These are phyloP conservation scores for Lophochroa leadbeateri DNA, from an alignment of 2,113 vertebrate genomes.

Conservation along the genomic window DNA sequence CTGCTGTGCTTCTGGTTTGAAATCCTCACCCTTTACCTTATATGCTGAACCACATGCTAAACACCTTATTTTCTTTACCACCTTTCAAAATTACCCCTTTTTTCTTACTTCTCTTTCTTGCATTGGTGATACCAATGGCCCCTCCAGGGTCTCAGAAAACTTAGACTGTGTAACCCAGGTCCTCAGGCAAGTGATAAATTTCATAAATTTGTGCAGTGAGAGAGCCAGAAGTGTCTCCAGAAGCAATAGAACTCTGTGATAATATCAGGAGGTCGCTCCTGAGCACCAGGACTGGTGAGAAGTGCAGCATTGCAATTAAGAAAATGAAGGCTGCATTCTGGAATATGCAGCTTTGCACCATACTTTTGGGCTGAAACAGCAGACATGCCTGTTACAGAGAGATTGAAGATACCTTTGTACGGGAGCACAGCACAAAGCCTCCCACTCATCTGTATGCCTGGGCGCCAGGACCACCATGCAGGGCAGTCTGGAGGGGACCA, in stretches of 20 bases:
- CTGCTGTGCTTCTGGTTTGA: neutral
- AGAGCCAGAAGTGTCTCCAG: neutral
- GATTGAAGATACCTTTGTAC: neutral
- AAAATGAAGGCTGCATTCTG: neutral
- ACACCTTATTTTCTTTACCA: neutral
- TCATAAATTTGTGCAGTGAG: neutral
- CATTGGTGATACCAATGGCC: neutral
- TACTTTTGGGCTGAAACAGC: neutral
- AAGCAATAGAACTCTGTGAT: neutral
- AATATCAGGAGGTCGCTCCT: neutral
- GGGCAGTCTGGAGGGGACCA: neutral
- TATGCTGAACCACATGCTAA: neutral
- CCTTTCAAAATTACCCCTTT: neutral
- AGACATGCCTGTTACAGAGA: fast-evolving
- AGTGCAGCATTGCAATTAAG: neutral
- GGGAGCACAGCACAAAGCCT: neutral
- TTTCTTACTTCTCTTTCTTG: neutral
- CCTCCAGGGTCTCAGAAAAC: neutral
- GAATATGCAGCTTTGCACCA: neutral
- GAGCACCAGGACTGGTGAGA: neutral
- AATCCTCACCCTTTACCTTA: neutral
- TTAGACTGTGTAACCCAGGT: neutral
- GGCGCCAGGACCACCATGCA: neutral
- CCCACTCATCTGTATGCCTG: neutral
- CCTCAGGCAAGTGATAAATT: neutral